Conservation (phyloP, 2,888 invertebrate genomes). For the Tipula unca region DNA sequence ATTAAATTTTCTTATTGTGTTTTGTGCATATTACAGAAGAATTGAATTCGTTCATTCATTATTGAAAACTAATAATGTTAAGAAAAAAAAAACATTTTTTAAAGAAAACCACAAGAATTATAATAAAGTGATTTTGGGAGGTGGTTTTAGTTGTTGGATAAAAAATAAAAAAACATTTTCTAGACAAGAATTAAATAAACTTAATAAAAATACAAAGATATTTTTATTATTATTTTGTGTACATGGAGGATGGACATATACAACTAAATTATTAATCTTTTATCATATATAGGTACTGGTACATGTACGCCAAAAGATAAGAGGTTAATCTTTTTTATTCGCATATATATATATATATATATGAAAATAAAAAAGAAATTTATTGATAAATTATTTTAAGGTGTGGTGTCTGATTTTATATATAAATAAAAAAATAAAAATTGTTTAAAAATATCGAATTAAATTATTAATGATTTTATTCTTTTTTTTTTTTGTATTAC, state of each 20-base stretch:
- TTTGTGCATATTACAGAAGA: background rate
- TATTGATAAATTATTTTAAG: conserved; percentile 14
- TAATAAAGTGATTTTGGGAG: conserved; percentile 14
- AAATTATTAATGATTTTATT: conserved; percentile 8
- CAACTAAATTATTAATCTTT: conserved; percentile 9
- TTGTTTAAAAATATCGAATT: background rate
- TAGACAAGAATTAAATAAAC: background rate
- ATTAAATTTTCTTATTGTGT: background rate
- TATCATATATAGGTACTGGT: background rate
- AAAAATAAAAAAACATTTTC: background rate
- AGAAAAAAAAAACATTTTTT: no score
- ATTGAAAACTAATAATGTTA: background rate
- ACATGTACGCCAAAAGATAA: background rate
- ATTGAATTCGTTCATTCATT: background rate
- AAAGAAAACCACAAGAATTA: background rate
- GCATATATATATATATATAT: background rate
- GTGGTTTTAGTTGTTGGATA: background rate
- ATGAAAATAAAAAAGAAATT: background rate
- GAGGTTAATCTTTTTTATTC: background rate
- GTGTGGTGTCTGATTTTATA: background rate
- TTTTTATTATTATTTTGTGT: background rate
- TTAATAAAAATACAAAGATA: background rate
- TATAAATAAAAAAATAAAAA: background rate
- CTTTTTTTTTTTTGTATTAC: background rate
- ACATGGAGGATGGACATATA: conserved; percentile 3